phyloP scores from a whole-genome alignment of 2,888 invertebrate genomes.

The Heliothis peltigera region DNA sequence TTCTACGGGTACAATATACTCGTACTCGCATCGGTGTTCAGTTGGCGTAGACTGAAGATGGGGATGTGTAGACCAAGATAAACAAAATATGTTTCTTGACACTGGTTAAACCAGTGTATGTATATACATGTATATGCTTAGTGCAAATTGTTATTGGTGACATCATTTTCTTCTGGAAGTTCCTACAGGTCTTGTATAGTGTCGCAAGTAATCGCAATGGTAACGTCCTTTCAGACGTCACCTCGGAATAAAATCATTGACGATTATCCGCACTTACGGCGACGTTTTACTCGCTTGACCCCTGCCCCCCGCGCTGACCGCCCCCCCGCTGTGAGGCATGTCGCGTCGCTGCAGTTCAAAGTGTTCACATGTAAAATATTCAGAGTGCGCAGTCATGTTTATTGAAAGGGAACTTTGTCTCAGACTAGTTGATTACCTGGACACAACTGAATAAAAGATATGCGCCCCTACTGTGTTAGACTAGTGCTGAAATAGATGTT shows the following conservation, averaged over 20 bases:
- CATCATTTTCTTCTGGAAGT: no score
- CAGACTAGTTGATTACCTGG: constrained; percentile 43
- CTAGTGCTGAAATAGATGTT: no score
- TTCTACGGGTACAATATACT: no score
- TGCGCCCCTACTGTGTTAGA: background rate
- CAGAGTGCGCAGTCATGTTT: constrained; percentile 55
- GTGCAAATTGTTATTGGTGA: no score
- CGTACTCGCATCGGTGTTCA: no score
- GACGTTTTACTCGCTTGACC: constrained; percentile 64
- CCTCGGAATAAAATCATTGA: constrained; percentile 58
- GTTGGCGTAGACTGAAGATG: no score
- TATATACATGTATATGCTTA: no score
- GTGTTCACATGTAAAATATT: constrained; percentile 56
- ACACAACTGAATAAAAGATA: constrained; percentile 3
- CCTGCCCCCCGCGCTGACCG: background rate
- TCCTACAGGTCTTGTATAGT: constrained; percentile 3
- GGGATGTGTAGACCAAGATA: no score
- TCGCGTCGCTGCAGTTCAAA: constrained; percentile 42
- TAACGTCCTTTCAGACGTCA: constrained; percentile 46
- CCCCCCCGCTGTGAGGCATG: constrained; percentile 2
- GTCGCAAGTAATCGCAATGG: constrained; percentile 26
- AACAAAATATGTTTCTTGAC: no score
- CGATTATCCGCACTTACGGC: constrained; percentile 61
- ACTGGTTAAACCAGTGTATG: no score
- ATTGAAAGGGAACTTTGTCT: constrained; percentile 60